Conservation (phyloP, 2,797 vertebrate genomes). For the Avahi laniger region DNA sequence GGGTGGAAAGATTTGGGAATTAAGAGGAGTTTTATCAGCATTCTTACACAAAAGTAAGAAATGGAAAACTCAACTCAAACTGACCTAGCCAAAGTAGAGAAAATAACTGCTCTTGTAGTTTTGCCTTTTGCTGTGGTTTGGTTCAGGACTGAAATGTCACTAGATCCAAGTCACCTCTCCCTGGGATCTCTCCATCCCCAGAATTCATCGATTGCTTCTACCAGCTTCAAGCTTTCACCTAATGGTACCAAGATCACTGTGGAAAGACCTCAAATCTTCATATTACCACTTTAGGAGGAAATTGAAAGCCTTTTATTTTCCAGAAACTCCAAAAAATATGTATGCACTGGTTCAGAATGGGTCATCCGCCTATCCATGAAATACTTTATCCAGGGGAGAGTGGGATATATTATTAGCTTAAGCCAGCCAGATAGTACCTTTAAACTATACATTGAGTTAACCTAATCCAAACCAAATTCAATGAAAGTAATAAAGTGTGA, state of each 20-base stretch:
- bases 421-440: neutral
- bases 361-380: neutral
- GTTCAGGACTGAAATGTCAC: neutral
- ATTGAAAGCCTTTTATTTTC: neutral
- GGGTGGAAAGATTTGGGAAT: neutral
- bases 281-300: neutral
- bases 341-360: neutral
- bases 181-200: neutral
- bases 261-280: neutral
- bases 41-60: neutral
- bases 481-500: neutral
- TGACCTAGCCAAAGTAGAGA: neutral
- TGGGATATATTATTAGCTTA: neutral
- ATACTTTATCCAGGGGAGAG: neutral
- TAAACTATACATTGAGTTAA: neutral
- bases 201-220: neutral
- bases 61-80: neutral
- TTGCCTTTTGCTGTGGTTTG: neutral
- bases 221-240: neutral
- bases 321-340: neutral
- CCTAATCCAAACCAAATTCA: neutral
- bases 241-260: neutral
- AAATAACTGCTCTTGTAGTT: neutral
- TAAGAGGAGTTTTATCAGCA: neutral
- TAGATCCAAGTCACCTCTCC: neutral